Conservation (phyloP, 2,888 invertebrate genomes). For the Trachelus tabidus region DNA sequence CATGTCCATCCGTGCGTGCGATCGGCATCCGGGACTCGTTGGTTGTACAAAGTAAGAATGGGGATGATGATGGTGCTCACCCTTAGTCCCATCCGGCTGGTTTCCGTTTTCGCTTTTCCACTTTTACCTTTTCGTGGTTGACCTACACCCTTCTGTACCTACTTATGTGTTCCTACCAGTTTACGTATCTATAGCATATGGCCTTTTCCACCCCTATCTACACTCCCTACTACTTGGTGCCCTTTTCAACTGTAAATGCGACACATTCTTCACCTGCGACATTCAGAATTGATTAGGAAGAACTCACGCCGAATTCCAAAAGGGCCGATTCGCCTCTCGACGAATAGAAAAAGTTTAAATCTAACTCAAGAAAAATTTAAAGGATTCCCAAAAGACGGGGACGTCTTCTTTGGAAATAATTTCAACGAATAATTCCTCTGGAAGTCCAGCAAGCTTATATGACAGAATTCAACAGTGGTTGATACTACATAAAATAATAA, state of each 20-base stretch:
- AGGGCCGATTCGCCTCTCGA: background rate
- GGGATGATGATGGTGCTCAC: background rate
- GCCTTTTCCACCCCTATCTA: background rate
- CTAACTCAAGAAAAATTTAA: background rate
- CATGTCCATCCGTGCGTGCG: background rate
- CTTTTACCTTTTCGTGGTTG: background rate
- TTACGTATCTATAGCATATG: background rate
- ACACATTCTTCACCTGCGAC: background rate
- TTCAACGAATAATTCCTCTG: background rate
- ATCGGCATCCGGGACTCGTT: background rate
- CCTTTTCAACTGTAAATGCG: background rate
- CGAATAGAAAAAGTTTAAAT: background rate
- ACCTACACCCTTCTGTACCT: background rate
- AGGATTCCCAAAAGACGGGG: background rate
- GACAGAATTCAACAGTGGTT: background rate
- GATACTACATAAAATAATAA: background rate
- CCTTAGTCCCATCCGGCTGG: background rate
- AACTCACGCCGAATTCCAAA: background rate
- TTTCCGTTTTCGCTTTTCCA: background rate
- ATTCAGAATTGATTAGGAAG: background rate
- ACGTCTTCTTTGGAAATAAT: background rate
- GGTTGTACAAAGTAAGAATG: background rate
- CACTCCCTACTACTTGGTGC: background rate
- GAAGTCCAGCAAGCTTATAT: background rate
- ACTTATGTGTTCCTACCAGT: background rate